These are phyloP conservation scores for Lithosia quadra DNA, from an alignment of 2,888 invertebrate species.

Conservation along the genomic window DNA sequence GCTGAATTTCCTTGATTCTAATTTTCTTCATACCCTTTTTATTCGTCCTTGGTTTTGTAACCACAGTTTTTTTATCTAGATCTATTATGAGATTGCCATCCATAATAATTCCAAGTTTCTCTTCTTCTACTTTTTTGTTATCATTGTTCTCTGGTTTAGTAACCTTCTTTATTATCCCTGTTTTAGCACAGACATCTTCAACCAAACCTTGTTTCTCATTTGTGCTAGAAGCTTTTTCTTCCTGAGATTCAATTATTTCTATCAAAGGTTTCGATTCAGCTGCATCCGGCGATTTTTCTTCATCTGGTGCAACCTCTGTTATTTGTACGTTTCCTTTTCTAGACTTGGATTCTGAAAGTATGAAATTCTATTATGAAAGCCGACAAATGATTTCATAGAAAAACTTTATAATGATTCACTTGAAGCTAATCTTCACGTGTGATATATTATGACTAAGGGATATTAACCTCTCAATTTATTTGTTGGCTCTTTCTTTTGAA, in stretches of 20 bases:
- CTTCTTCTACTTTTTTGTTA: background rate
- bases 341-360: conserved; percentile 47
- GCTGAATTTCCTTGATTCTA: conserved; percentile 55
- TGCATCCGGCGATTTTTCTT: conserved; percentile 37
- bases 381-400: too few species aligned
- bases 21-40: conserved; percentile 53
- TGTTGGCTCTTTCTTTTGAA: conserved; percentile 40
- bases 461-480: conserved; percentile 5
- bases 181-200: conserved; percentile 39
- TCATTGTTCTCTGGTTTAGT: conserved; percentile 2
- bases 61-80: conserved; percentile 62
- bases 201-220: conserved; percentile 33
- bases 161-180: conserved; percentile 46
- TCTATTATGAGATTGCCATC: conserved; percentile 65
- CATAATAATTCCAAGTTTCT: conserved; percentile 22
- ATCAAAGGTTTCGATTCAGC: conserved; percentile 69
- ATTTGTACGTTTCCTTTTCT: conserved; percentile 48
- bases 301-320: conserved; percentile 54
- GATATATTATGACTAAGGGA: background rate
- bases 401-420: too few species aligned
- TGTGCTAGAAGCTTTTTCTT: conserved; percentile 47
- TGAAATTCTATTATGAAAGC: background rate
- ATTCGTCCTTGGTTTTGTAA: conserved; percentile 40
- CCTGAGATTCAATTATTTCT: conserved; percentile 67
- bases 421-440: too few species aligned